Evolutionary conservation across 2,888 invertebrate species (phyloP), one percentile per base, ranked within the genome.

Genomic region (Anaspis maculata): DNA sequence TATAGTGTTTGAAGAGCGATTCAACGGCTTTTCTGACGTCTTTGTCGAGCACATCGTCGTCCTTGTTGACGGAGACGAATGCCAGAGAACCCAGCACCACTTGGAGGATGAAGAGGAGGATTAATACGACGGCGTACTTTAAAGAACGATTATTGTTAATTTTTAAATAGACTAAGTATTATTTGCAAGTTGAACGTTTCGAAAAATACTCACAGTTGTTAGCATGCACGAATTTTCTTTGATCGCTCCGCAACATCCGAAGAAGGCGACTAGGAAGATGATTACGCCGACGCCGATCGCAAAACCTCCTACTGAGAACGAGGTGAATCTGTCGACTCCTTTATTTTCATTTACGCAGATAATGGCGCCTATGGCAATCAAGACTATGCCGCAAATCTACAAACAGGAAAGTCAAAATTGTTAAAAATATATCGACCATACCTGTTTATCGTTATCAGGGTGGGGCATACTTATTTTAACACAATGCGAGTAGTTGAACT

Each of bases 101-200:
- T 72, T 84, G 82, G 32, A 79, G 60, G 28, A 83, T 74, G 56
- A 84, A 74, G 39, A 83, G 69, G 25, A 77, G 68, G 44, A 84
- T 61, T 50, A 84, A 62, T 60, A 80, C 73, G 45, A 37, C 35
- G 3, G 47, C 48, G 30, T 48, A 50, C 50, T 50, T 30, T 15
- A 45, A 44, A 19, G 27, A 33, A 35, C 11, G 23, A 14, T 14
- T 28, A 28, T 29, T 13, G 6, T n/a, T n/a, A n/a, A n/a, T n/a
- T n/a, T n/a, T n/a, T n/a, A n/a, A n/a, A n/a, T n/a, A n/a, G n/a
- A n/a, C n/a, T n/a, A n/a, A n/a, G n/a, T n/a, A n/a, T n/a, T 28
- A 15, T 9, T 13, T 27, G 10, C 3, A n/a, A 30, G 13, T 3
- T 7, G n/a, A 4, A 25, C 19, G 11, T 15, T 23, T 19, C 9